Evolutionary conservation across 1,140 invertebrate species (phyloP), one percentile per base, ranked within the genome.

Genomic region (Brachionus asplanchnoidis): DNA sequence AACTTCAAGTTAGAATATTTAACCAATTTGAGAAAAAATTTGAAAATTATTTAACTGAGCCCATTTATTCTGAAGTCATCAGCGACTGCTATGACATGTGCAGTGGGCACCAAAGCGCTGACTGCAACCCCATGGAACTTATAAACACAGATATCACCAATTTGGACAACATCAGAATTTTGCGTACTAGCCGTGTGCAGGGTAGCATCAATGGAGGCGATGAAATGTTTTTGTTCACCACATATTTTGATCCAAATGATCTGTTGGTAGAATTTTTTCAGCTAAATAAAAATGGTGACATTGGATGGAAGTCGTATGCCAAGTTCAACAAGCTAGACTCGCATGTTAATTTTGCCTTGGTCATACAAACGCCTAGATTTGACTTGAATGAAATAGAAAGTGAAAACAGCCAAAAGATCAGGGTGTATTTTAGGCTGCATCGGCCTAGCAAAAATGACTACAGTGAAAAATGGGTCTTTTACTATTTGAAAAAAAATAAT

Each of bases 191-290:
- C 26, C 17, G 42, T 26, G 17, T 26, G 9, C 9, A 23, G 9
- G 73, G 73, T 4, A 77, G 26, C n/a, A 50, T 77, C 0, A 26
- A 50, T 12, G 73, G 73, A 12, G 73, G 42, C 1, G 73, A 77
- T 1, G 73, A 77, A 23, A 77, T 77, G 73, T 46, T 77, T 8
- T 32, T 77, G 23, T 50, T 77, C 5, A 77, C 73, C 8, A 77
- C 42, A 12, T 28, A 50, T 77, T 50, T 77, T 26, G 26, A 77
- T 17, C 42, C 42, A 8, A 77, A 53, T 50, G 73, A 77, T 50
- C 26, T 77, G 20, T 1, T 46, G 14, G 73, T 77, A 8, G 73
- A 77, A 77, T 77, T 77, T 77, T 77, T 77, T 50, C 42, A 50
- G 20, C 23, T 77, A 1, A 77, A 77, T 1, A 77, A 77, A 12